These are phyloP conservation scores for Tokudaia tokunoshimensis DNA, from an alignment of 2,797 vertebrate species.

Conservation along the genomic window DNA sequence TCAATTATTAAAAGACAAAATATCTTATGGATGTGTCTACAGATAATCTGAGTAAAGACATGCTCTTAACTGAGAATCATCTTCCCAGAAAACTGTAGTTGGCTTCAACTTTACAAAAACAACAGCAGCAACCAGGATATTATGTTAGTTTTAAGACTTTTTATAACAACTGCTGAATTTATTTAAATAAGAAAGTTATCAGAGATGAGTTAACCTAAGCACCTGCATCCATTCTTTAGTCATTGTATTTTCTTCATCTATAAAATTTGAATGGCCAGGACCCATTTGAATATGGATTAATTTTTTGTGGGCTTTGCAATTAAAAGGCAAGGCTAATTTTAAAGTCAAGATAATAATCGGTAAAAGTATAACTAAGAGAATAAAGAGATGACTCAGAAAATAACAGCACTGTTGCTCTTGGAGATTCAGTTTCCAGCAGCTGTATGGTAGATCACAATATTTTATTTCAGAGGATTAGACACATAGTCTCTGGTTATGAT, in stretches of 20 bases:
- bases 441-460: neutral
- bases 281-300: neutral
- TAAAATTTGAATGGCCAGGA: neutral
- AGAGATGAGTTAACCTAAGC: neutral
- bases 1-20: neutral
- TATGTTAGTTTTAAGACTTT: neutral
- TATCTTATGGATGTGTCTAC: neutral
- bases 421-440: neutral
- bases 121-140: neutral
- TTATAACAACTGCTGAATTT: neutral
- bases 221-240: neutral
- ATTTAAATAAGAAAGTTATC: neutral
- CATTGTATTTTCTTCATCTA: neutral
- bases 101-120: neutral
- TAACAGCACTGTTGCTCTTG: neutral
- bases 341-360: neutral
- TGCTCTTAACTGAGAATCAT: neutral
- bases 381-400: neutral
- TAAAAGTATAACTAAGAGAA: neutral
- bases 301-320: neutral
- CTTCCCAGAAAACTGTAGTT: neutral
- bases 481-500: neutral
- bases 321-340: neutral
- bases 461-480: no score
- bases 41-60: neutral